phyloP scores from a whole-genome alignment of 1,140 invertebrate genomes.

The Drosophila takahashii region DNA sequence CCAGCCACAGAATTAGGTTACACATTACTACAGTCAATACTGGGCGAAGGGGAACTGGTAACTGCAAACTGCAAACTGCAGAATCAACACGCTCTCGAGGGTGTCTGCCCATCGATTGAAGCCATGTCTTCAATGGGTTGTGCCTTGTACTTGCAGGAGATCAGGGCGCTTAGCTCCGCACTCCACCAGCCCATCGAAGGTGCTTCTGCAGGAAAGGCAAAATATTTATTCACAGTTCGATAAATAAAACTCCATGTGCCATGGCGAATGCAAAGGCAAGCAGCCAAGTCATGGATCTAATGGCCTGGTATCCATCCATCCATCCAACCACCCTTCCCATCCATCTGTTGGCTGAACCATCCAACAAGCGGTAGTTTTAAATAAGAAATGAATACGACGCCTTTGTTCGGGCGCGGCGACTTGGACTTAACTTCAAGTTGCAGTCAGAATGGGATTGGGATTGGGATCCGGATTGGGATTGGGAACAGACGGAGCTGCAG shows the following conservation, averaged over 20 bases:
- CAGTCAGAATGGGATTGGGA: slow-evolving; percentile 16
- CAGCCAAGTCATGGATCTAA: slow-evolving; percentile 43
- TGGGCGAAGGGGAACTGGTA: background rate
- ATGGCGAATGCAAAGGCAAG: slow-evolving; percentile 7
- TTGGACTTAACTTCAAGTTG: slow-evolving; percentile 52
- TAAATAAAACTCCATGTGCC: slow-evolving; percentile 69
- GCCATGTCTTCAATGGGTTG: slow-evolving; percentile 17
- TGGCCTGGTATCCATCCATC: slow-evolving; percentile 44
- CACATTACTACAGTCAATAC: slow-evolving; percentile 56
- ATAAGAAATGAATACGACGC: slow-evolving; percentile 77
- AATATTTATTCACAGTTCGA: slow-evolving; percentile 81
- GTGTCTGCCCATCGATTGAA: slow-evolving; percentile 60
- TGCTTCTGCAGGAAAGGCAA: slow-evolving; percentile 54
- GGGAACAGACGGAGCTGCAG: slow-evolving; percentile 11
- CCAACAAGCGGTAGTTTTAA: slow-evolving; percentile 59
- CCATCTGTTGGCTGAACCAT: slow-evolving; percentile 19
- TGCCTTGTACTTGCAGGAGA: slow-evolving; percentile 28
- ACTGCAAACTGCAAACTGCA: slow-evolving; percentile 55
- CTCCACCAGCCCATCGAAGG: slow-evolving; percentile 26
- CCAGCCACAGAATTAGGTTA: slow-evolving; percentile 71
- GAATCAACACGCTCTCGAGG: slow-evolving; percentile 59
- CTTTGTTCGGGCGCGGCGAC: slow-evolving; percentile 55
- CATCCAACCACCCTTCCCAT: slow-evolving; percentile 23
- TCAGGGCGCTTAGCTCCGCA: slow-evolving; percentile 19
- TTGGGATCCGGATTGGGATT: slow-evolving; percentile 17